Evolutionary conservation across 1,140 invertebrate species (phyloP).

Genomic region (Drosophila biarmipes): DNA sequence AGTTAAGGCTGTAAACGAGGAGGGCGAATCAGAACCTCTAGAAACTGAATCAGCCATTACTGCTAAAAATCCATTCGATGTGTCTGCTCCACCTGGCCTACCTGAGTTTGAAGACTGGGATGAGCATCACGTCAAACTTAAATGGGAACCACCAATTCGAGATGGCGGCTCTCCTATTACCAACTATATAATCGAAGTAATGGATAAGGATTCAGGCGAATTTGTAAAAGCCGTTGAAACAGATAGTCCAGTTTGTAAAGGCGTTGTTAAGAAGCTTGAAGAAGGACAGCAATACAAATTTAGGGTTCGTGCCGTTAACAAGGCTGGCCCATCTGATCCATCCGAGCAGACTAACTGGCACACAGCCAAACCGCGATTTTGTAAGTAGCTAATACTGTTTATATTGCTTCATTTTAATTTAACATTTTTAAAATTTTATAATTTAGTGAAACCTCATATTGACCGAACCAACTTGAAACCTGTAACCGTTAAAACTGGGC

Average conservation of each 20-base stretch:
- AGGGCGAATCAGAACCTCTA: conserved; percentile 97
- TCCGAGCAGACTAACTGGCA: conserved; percentile 97
- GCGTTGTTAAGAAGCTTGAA: conserved; percentile 94
- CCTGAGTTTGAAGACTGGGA: conserved; percentile 97
- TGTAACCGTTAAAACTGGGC: conserved; percentile 94
- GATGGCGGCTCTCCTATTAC: conserved; percentile 99
- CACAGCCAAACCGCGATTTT: conserved; percentile 95
- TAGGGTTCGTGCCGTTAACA: conserved; percentile 96
- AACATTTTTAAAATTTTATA: background rate
- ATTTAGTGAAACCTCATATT: conserved; percentile 94
- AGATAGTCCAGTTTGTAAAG: conserved; percentile 91
- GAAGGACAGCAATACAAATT: conserved; percentile 98
- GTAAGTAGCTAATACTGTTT: conserved; percentile 87
- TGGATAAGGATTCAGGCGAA: conserved; percentile 87
- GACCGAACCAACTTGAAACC: conserved; percentile 95
- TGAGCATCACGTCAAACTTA: conserved; percentile 95
- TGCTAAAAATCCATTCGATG: conserved; percentile 98
- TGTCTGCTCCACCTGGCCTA: conserved; percentile 94
- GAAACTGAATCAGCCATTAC: conserved; percentile 93
- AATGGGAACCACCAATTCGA: conserved; percentile 97
- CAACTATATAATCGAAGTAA: conserved; percentile 93
- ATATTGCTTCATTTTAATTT: background rate
- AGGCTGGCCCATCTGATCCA: conserved; percentile 97
- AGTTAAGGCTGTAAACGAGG: conserved; percentile 97
- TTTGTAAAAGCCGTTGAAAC: conserved; percentile 90